phyloP scores from a whole-genome alignment of 2,797 vertebrate genomes.

The Miichthys miiuy region DNA sequence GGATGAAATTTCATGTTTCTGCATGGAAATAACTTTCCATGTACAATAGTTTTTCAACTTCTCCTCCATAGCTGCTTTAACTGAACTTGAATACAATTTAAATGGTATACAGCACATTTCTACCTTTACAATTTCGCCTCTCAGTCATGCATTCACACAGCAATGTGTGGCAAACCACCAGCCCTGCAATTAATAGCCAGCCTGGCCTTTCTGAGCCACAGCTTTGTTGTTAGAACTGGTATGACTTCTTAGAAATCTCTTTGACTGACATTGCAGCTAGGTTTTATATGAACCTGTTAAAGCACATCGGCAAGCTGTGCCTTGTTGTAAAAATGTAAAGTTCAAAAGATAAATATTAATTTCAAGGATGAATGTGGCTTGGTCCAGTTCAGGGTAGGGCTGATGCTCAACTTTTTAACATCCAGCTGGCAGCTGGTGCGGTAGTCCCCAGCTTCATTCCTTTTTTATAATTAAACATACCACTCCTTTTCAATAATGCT shows the following conservation, averaged over 20 bases:
- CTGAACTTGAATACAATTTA: neutral
- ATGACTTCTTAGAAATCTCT: neutral
- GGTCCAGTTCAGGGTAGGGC: conserved; percentile 1
- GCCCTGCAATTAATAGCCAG: neutral
- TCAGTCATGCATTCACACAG: neutral
- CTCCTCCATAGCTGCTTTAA: neutral
- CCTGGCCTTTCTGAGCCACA: neutral
- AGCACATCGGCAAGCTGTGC: neutral
- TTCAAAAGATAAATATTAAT: conserved; percentile 28
- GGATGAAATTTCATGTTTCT: neutral
- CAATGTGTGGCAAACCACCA: neutral
- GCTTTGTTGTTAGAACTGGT: neutral
- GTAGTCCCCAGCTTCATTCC: conserved; percentile 3
- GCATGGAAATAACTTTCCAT: neutral
- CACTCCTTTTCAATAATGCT: conserved; percentile 2
- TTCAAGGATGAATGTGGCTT: conserved; percentile 9
- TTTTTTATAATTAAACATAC: conserved; percentile 35
- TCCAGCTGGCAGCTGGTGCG: conserved; percentile 22
- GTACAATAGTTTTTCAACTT: neutral
- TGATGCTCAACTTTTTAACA: neutral
- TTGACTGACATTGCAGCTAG: too few relatives aligned
- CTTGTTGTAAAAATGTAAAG: neutral
- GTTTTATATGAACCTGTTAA: neutral
- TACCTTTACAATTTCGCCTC: neutral
- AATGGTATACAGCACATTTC: neutral